These are phyloP conservation scores for Dexiosoma caninum DNA, from an alignment of 2,888 invertebrate genomes.

Conservation along the genomic window DNA sequence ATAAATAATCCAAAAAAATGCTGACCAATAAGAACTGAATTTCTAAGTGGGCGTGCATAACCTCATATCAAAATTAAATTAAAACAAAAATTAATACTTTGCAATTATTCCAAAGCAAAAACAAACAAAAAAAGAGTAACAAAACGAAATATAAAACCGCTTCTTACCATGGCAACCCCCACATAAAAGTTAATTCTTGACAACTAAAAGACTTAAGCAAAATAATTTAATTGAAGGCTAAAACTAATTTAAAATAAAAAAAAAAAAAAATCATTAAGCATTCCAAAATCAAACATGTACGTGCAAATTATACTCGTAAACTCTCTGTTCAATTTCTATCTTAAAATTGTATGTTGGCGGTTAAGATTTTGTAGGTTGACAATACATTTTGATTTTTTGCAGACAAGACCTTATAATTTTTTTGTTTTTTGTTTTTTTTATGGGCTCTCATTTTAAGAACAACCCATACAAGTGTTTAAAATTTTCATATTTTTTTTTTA, in stretches of 20 bases:
- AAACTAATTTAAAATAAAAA: constrained; percentile 13
- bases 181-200: constrained; percentile 11
- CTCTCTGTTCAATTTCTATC: not conserved
- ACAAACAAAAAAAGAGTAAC: not conserved
- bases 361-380: constrained; percentile 14
- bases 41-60: constrained; percentile 11
- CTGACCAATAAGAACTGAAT: not conserved
- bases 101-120: not conserved
- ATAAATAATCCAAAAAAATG: not conserved
- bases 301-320: not conserved
- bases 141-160: not conserved
- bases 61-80: not conserved
- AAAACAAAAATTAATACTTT: not conserved
- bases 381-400: not conserved
- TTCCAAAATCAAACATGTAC: not conserved
- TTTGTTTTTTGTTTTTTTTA: not conserved
- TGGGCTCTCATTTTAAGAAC: constrained; percentile 11
- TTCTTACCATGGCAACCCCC: constrained; percentile 28
- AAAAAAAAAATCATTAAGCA: not conserved
- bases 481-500: not conserved
- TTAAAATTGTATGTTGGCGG: constrained; percentile 28
- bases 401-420: constrained; percentile 7
- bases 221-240: constrained; percentile 27
- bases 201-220: constrained; percentile 8
- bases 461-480: constrained; percentile 21